Base-by-base conservation (phyloP, 2,797 vertebrate genomes). In the Siniperca undulata region DNA sequence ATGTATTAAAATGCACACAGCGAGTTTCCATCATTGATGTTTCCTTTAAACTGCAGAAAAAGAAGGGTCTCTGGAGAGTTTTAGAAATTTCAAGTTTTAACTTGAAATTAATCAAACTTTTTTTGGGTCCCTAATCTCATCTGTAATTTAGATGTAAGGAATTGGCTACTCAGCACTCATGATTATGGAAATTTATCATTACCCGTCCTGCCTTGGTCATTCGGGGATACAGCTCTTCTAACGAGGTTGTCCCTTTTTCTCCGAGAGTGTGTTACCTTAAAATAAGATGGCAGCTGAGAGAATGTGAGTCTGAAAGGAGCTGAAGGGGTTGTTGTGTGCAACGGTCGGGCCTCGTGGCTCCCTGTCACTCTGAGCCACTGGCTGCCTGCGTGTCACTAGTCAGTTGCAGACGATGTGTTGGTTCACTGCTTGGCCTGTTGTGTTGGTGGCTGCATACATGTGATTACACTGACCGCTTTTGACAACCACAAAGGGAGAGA, bases 391-490 rank as follows among this genome's bases (percentile, higher is more conserved):
- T 91, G 89, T 93, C 92, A 89, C 69, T 58, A 7, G 58, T 77
- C 60, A 2, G 76, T 36, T 69, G 30, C 59, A 70, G 85, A 79
- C 1, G 27, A 74, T 34, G 73, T 70, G 83, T 59, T 77, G 84
- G 67, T 79, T 87, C 75, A 20, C 61, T 40, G 78, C 77, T 81
- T 61, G 82, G 82, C 76, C 59, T 73, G 82, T 80, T 82, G 80
- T 86, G 83, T 88, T 82, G 3, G 83, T 36, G 85, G 86, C 59
- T 53, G 60, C 64, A 73, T 55, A 76, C 81, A 77, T 78, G 78
- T 90, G 78, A 91, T 93, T 93, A 90, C 62, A 11, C 62, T 58
- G 61, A 86, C 77, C 34, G 27, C 84, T 77, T 65, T 17, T 84
- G 86, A 77, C 86, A 72, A 85, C 84, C 86, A 56, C 72, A 72